A percentile compares a stretch with the other conserved stretches of the same genome.
Evolutionary conservation across 2,113 vertebrate species (phyloP).

Genomic region (Osmerus mordax): DNA sequence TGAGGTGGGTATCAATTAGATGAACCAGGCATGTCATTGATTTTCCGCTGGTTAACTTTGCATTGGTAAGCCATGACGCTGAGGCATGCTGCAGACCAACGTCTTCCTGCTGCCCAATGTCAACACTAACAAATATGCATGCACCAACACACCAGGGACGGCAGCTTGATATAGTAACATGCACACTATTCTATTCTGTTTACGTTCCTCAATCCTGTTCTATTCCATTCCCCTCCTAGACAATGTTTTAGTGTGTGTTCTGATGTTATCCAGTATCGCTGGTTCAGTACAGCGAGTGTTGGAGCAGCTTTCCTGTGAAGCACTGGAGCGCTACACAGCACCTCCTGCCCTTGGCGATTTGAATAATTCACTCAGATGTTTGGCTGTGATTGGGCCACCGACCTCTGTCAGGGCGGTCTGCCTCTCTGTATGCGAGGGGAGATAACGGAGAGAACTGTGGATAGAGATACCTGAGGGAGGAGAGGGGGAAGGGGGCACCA

Average conservation of each 20-base stretch:
- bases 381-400: constrained; percentile 47
- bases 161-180: too few species aligned
- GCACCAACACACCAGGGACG: constrained; percentile 5
- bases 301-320: too few species aligned
- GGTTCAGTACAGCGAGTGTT: too few species aligned
- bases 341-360: constrained; percentile 58
- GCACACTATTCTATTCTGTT: neutral
- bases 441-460: constrained; percentile 55
- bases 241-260: too few species aligned
- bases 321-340: constrained; percentile 10
- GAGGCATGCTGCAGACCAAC: constrained; percentile 21
- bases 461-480: constrained; percentile 48
- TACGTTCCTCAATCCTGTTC: neutral
- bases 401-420: constrained; percentile 50
- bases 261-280: too few species aligned
- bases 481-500: constrained; percentile 24
- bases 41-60: constrained; percentile 71
- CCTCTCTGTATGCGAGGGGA: constrained; percentile 58
- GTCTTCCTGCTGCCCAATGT: constrained; percentile 45
- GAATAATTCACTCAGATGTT: constrained; percentile 68
- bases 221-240: neutral
- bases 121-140: constrained; percentile 48
- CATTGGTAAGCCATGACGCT: constrained; percentile 56
- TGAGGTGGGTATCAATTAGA: constrained; percentile 73
- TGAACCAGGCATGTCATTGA: constrained; percentile 75